Evolutionary conservation across 2,888 invertebrate genomes (phyloP), one percentile per base, ranked within the genome.

Genomic region (Drymonia ruficornis): DNA sequence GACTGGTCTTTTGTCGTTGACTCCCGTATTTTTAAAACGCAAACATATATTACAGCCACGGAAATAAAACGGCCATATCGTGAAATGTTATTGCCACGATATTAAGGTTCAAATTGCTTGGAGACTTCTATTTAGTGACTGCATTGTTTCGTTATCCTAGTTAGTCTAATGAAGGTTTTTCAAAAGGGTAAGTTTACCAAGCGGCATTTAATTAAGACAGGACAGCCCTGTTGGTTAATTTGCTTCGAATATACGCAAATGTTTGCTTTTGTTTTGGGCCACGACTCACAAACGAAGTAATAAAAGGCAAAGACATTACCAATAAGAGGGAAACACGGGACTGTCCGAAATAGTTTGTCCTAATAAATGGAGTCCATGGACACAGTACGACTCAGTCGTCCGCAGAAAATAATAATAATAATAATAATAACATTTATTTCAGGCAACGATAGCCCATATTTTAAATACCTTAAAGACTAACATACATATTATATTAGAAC

Each of bases 121-220:
- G 57, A 44, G 48, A 19, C 8, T 7, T 53, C 23, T 23, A 9
- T 59, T 67, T 57, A 56, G 23, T 34, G 48, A 58, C 59, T 49
- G 67, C 56, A 60, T 55, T 53, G 34, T 57, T 50, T 56, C 65
- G 61, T 70, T 67, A 74, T 67, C 69, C 61, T 60, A 69, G 78
- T 87, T 84, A 84, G 74, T 79, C 76, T 84, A 85, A 88, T 86
- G 83, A 84, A 86, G 84, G 84, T 82, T 86, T 83, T 84, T 81
- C 76, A 72, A 82, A 86, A 81, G 84, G 83, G 81, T 78, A 76
- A 71, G 75, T 82, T 80, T 76, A 64, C 76, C 76, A 81, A 78
- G 75, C 75, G 66, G 68, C 77, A 78, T 81, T 86, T 84, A 88
- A 87, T 88, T 87, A 88, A 86, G 83, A 78, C 69, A 72, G 74